Evolutionary conservation across 1,140 invertebrate genomes (phyloP).

Genomic region (Drosophila burlai): DNA sequence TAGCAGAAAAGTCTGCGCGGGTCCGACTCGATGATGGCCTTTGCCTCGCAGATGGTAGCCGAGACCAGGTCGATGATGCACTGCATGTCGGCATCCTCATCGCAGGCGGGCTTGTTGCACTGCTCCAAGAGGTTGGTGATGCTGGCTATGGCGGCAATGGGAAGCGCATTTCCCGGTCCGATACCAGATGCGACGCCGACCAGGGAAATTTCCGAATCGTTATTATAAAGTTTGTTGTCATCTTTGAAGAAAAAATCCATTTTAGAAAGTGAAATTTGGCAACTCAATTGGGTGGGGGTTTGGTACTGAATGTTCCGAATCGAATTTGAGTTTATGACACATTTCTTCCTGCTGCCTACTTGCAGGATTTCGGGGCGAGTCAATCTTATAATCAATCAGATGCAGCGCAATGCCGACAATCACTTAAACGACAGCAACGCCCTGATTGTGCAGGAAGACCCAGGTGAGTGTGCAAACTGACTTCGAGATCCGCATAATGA

Average conservation of each 20-base stretch:
- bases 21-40: slow-evolving; percentile 55
- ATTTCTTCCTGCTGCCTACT: slow-evolving; percentile 4
- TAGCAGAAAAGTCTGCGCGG: slow-evolving; percentile 63
- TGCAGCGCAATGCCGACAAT: slow-evolving; percentile 58
- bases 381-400: slow-evolving; percentile 70
- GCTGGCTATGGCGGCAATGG: slow-evolving; percentile 6
- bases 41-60: slow-evolving; percentile 59
- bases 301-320: background rate
- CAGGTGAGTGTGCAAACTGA: slow-evolving; percentile 44
- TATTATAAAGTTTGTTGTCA: too few species aligned
- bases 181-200: background rate
- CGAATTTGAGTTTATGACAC: background rate
- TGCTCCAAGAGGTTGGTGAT: background rate
- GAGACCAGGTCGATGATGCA: slow-evolving; percentile 47
- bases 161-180: slow-evolving; percentile 1
- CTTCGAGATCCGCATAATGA: background rate
- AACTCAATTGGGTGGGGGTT: background rate
- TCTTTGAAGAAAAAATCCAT: slow-evolving; percentile 11
- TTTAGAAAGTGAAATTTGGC: slow-evolving; percentile 6
- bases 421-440: slow-evolving; percentile 52
- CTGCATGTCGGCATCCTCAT: slow-evolving; percentile 61
- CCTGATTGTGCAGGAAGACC: slow-evolving; percentile 47
- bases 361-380: slow-evolving; percentile 62
- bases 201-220: background rate
- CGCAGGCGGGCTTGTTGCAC: slow-evolving; percentile 59